Percentiles rank a stretch among this genome's conserved stretches.
Evolutionary conservation across 2,888 invertebrate genomes (phyloP).

Genomic region (Acanthosepion pharaonis): DNA sequence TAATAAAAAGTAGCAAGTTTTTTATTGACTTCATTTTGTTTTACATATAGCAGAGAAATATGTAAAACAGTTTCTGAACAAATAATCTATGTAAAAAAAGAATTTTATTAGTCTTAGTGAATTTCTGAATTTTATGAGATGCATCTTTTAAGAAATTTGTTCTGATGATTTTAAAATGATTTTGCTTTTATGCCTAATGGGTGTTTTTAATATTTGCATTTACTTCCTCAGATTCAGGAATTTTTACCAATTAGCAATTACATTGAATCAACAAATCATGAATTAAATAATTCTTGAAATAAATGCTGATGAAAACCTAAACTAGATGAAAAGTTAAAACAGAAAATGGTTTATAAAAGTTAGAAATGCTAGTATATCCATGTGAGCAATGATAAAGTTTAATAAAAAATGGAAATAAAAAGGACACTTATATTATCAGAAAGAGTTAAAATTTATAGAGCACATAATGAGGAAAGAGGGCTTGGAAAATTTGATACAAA

Average conservation of each 20-base stretch:
- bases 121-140: neutral
- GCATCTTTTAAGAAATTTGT: neutral
- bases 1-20: neutral
- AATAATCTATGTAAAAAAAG: neutral
- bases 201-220: neutral
- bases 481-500: no score
- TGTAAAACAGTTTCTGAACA: neutral
- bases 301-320: neutral
- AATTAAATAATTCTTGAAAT: slow-evolving; percentile 1
- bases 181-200: neutral
- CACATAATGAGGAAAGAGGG: no score
- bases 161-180: neutral
- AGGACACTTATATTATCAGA: no score
- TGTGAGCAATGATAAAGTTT: no score
- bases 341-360: neutral
- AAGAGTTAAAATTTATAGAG: no score
- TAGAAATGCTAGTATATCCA: slow-evolving; percentile 16
- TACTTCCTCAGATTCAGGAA: neutral
- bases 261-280: slow-evolving; percentile 6
- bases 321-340: neutral
- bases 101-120: neutral
- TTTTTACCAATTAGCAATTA: neutral
- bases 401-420: no score
- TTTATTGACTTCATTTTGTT: neutral
- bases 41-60: neutral